Evolutionary conservation across 2,113 vertebrate species (phyloP).

Genomic region (Microcebus jonahi): DNA sequence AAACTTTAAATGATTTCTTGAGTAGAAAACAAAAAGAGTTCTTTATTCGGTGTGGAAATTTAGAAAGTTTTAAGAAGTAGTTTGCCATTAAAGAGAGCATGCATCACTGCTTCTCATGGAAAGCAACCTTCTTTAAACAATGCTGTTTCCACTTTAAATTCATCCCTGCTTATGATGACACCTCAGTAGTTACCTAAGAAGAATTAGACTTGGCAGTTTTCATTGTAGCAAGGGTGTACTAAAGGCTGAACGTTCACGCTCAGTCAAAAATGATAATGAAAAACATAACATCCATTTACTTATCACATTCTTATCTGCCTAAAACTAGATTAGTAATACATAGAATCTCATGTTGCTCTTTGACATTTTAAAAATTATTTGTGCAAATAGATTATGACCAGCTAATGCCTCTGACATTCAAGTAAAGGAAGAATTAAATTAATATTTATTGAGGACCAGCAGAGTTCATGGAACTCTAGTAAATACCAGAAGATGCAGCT

Average conservation of each 20-base stretch:
- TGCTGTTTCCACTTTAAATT: conserved; percentile 30
- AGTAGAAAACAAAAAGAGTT: conserved; percentile 6
- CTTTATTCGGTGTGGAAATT: conserved; percentile 6
- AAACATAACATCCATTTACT: background rate
- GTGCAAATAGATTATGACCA: conserved; percentile 54
- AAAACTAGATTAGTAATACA: conserved; percentile 24
- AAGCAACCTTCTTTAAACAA: conserved; percentile 32
- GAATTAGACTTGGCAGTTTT: conserved; percentile 1
- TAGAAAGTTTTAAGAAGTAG: conserved; percentile 28
- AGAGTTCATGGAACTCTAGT: conserved; percentile 17
- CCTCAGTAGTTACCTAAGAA: background rate
- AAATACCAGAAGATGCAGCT: conserved; percentile 29
- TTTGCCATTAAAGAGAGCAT: background rate
- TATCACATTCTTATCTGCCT: conserved; percentile 3
- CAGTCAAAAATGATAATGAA: background rate
- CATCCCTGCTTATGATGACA: rapidly evolving
- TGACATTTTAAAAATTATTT: conserved; percentile 54
- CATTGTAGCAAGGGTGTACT: background rate
- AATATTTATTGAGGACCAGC: conserved; percentile 42
- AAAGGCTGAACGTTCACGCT: conserved; percentile 15
- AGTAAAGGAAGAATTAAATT: conserved; percentile 57
- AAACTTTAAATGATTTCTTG: conserved; percentile 22
- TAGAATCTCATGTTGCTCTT: conserved; percentile 40
- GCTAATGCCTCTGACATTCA: conserved; percentile 65
- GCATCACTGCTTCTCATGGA: background rate